Percentiles rank a stretch among this genome's conserved stretches.
Evolutionary conservation across 1,140 invertebrate genomes (phyloP).

Genomic region (Globodera rostochiensis): DNA sequence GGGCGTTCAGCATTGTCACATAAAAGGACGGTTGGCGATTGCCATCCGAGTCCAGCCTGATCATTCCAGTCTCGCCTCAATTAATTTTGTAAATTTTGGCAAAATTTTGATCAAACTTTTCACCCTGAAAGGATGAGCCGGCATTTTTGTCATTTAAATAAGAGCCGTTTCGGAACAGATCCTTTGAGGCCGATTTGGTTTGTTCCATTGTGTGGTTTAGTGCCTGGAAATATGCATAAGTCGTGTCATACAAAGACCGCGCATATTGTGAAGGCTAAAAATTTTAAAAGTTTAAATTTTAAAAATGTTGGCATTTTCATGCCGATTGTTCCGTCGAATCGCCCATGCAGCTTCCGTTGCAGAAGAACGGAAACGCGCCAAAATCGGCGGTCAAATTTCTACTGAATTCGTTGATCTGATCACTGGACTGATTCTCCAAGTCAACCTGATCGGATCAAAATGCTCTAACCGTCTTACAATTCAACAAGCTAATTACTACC

Average conservation of each 20-base stretch:
- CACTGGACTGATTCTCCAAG: conserved; percentile 25
- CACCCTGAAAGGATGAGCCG: conserved; percentile 26
- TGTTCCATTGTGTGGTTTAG: conserved; percentile 33
- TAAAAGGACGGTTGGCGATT: conserved; percentile 42
- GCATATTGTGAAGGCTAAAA: conserved; percentile 45
- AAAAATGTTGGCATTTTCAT: not conserved
- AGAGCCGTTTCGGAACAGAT: conserved; percentile 28
- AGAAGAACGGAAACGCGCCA: conserved; percentile 44
- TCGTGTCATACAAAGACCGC: conserved; percentile 37
- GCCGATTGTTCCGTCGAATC: not conserved
- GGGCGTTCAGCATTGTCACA: conserved; percentile 28
- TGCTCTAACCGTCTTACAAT: too few relatives aligned
- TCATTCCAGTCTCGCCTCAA: conserved; percentile 42
- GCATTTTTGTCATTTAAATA: conserved; percentile 16
- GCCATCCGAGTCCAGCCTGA: conserved; percentile 41
- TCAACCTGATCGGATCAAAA: conserved; percentile 31
- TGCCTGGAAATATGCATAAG: conserved; percentile 35
- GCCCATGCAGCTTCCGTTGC: conserved; percentile 39
- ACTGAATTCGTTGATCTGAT: conserved; percentile 38
- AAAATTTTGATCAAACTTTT: not conserved
- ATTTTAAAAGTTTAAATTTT: not conserved
- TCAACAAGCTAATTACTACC: conserved; percentile 8
- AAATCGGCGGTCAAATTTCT: conserved; percentile 29
- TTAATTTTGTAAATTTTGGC: conserved; percentile 6
- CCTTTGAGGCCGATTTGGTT: conserved; percentile 5